Base-by-base conservation (phyloP, 2,113 vertebrate species). In the Heterocephalus glaber region DNA sequence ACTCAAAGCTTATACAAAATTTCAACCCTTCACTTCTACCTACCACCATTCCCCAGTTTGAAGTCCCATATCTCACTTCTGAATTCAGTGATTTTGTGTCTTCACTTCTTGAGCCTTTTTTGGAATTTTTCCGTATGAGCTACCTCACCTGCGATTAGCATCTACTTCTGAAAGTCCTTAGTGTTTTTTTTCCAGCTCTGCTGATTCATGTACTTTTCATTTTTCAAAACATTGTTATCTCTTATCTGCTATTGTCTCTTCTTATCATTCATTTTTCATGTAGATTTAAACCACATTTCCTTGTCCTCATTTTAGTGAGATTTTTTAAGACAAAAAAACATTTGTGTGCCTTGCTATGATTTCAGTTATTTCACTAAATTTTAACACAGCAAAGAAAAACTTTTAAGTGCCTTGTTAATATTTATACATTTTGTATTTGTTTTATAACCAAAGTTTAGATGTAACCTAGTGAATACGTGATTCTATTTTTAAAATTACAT, bases 381-480 rank as follows among this genome's bases (percentile, higher is more conserved):
- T 41, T 88, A 93, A 30, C 41, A 35, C 2, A 86, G 92, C 28
- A 54, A 76, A 84, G 22, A 56, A 61, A 77, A 94, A 65, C 22
- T 0, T 89, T 97, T 88, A 89, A 5, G 17, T 70, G 17, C 26
- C 22, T 92, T 95, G 35, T 94, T 95, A 94, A 74, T 92, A 82
- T 54, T 86, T 79, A n/a, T 9, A 9, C 70, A 84, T 79, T 92
- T 92, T 30, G 0, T 85, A 72, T 92, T 91, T 96, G 65, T 76
- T 0, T 96, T 92, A 41, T 90, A 96, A 91, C 66, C 54, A 86
- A 90, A 76, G 94, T 96, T 97, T 96, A 97, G 0, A 38, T 96
- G 95, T 95, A 96, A 86, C 33, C 89, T 80, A 96, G 72, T 81
- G 94, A 97, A 95, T 80, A 95, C 89, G 95, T 97, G 95, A 95